phyloP scores from a whole-genome alignment of 2,797 vertebrate genomes.

The Bovichtus diacanthus region DNA sequence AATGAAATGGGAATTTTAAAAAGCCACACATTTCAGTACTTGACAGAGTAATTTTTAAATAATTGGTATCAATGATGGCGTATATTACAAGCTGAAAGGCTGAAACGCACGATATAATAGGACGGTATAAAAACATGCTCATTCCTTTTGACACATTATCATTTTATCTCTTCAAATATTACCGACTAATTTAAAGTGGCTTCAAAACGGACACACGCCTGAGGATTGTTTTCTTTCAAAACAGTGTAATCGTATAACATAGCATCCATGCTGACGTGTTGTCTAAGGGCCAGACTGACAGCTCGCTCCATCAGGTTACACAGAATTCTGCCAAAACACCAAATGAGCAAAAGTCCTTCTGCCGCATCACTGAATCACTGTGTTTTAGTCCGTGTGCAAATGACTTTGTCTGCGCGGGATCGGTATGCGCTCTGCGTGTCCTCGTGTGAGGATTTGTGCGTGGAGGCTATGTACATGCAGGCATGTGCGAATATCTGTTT shows the following conservation, averaged over 20 bases:
- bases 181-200: neutral
- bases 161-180: neutral
- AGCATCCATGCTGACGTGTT: constrained; percentile 13
- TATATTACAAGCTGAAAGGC: neutral
- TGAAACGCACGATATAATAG: neutral
- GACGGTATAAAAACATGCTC: neutral
- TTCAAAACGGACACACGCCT: constrained; percentile 1
- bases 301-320: constrained; percentile 51
- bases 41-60: constrained; percentile 13
- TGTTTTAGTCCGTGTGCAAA: constrained; percentile 3
- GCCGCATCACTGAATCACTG: constrained; percentile 13
- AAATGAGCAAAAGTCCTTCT: constrained; percentile 26
- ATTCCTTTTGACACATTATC: neutral
- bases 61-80: neutral
- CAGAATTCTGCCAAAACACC: constrained; percentile 43
- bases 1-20: constrained; percentile 3
- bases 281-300: constrained; percentile 32
- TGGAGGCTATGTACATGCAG: neutral
- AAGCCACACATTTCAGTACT: neutral
- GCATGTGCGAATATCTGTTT: constrained; percentile 20
- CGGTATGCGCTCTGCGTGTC: neutral
- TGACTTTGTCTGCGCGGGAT: neutral
- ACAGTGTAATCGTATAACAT: constrained; percentile 14
- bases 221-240: neutral
- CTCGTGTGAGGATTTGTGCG: constrained; percentile 10